Percentiles rank a stretch among this genome's conserved stretches.
Evolutionary conservation across 2,113 vertebrate species (phyloP).

Genomic region (zebrafish (Danio rerio)): DNA sequence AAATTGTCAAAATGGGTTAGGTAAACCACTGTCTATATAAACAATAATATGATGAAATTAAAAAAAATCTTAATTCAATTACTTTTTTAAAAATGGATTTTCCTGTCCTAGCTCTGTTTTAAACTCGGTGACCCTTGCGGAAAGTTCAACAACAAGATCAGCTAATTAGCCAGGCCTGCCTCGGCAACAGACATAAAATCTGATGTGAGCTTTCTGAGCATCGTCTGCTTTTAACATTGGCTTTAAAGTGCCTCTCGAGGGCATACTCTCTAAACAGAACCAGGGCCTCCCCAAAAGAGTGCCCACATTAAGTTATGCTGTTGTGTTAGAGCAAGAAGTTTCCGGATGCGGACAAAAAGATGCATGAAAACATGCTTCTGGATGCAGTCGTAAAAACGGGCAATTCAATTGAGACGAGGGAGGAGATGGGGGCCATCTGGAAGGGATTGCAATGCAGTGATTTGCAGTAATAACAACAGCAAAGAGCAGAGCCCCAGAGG

Average conservation of each 20-base stretch:
- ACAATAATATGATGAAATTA: no score
- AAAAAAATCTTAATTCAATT: no score
- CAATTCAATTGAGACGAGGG: constrained; percentile 68
- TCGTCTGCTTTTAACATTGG: constrained; percentile 54
- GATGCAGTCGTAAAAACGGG: constrained; percentile 56
- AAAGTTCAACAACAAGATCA: constrained; percentile 17
- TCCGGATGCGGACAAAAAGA: constrained; percentile 44
- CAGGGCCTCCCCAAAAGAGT: constrained; percentile 30
- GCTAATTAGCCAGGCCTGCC: constrained; percentile 15
- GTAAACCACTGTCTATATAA: constrained; percentile 11
- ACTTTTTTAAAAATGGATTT: background rate
- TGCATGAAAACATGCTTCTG: constrained; percentile 47
- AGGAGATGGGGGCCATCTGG: constrained; percentile 71
- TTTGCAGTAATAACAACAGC: constrained; percentile 66
- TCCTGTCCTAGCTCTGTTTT: background rate
- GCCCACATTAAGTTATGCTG: constrained; percentile 43
- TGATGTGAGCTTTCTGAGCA: constrained; percentile 57
- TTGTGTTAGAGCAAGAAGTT: constrained; percentile 35
- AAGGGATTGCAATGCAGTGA: constrained; percentile 69
- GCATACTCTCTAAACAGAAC: constrained; percentile 11
- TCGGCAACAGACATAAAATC: constrained; percentile 14
- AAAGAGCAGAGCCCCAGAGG: constrained; percentile 55
- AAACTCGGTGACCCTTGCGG: background rate
- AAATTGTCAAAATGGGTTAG: background rate
- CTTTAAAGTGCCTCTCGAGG: constrained; percentile 41